These are phyloP conservation scores for Tetanocera ferruginea DNA, from an alignment of 2,888 invertebrate species.

Conservation along the genomic window DNA sequence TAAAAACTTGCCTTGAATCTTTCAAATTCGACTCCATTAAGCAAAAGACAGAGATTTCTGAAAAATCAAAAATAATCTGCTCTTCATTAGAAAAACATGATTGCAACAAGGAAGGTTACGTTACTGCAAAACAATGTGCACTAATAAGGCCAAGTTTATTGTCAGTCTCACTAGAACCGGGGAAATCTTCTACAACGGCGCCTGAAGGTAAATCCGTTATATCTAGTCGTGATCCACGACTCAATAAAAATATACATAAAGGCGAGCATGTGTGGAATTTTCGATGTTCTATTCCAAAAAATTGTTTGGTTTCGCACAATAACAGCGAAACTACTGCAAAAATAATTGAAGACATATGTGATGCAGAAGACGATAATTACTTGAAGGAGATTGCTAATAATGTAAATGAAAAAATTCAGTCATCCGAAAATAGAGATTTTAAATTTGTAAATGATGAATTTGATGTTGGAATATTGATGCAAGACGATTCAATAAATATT, in stretches of 20 bases:
- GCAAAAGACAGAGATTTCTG: slow-evolving; percentile 54
- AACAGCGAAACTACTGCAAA: slow-evolving; percentile 14
- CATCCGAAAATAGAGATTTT: slow-evolving; percentile 66
- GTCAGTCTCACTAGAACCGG: slow-evolving; percentile 49
- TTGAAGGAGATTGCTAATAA: slow-evolving; percentile 68
- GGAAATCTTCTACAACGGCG: slow-evolving; percentile 34
- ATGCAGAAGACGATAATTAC: slow-evolving; percentile 66
- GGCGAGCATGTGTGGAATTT: slow-evolving; percentile 50
- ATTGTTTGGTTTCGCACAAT: slow-evolving; percentile 24
- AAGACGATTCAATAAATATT: slow-evolving; percentile 51
- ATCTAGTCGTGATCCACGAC: slow-evolving; percentile 66
- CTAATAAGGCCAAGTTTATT: slow-evolving; percentile 62
- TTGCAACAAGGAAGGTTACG: slow-evolving; percentile 19
- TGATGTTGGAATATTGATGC: slow-evolving; percentile 57
- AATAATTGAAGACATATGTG: slow-evolving; percentile 47
- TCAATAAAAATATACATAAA: slow-evolving; percentile 67
- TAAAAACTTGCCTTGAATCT: slow-evolving; percentile 66
- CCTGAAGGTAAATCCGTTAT: slow-evolving; percentile 50
- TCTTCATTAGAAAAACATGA: slow-evolving; percentile 42
- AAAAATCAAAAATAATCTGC: slow-evolving; percentile 50
- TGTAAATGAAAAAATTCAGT: slow-evolving; percentile 68
- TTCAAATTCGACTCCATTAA: slow-evolving; percentile 62
- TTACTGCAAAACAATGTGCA: slow-evolving; percentile 40
- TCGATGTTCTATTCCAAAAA: slow-evolving; percentile 20
- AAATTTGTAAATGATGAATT: slow-evolving; percentile 67